phyloP scores from a whole-genome alignment of 2,888 invertebrate species.

The Epistrophella euchroma region DNA sequence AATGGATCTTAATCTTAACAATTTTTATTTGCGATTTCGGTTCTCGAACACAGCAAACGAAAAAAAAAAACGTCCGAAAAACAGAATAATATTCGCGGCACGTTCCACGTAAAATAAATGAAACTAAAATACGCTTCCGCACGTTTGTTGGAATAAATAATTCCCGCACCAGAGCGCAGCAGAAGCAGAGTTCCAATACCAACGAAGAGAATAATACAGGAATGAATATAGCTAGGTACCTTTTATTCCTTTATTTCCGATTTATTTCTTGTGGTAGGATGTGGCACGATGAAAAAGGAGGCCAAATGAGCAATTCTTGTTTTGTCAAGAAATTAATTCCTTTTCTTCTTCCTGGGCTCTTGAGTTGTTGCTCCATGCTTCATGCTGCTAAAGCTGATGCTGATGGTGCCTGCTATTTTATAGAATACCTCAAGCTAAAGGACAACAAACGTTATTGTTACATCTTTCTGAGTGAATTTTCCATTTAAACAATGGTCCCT shows the following conservation, averaged over 20 bases:
- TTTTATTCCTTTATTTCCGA: conserved; percentile 60
- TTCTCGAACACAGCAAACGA: conserved; percentile 6
- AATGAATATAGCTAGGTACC: conserved; percentile 11
- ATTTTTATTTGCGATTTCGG: conserved; percentile 66
- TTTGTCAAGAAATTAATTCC: conserved; percentile 66
- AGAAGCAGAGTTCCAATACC: conserved; percentile 25
- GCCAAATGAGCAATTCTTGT: conserved; percentile 70
- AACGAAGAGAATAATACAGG: conserved; percentile 30
- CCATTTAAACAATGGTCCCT: conserved; percentile 63
- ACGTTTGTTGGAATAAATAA: conserved; percentile 75
- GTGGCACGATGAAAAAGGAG: conserved; percentile 59
- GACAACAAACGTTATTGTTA: conserved; percentile 40
- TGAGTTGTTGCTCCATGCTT: not conserved
- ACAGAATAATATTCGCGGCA: conserved; percentile 57
- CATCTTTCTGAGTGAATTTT: conserved; percentile 54
- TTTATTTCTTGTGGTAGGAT: conserved; percentile 68
- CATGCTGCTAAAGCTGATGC: not conserved
- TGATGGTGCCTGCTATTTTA: not conserved
- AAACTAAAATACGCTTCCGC: conserved; percentile 66
- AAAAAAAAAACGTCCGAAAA: conserved; percentile 14
- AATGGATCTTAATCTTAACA: conserved; percentile 53
- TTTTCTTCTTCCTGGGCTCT: conserved; percentile 27
- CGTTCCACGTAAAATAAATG: conserved; percentile 69
- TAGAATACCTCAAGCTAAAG: conserved; percentile 10
- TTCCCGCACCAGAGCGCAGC: conserved; percentile 29